A percentile compares a stretch with the other conserved stretches of the same genome.
Conservation (phyloP, 2,113 vertebrate genomes). For the Salvelinus fontinalis region DNA sequence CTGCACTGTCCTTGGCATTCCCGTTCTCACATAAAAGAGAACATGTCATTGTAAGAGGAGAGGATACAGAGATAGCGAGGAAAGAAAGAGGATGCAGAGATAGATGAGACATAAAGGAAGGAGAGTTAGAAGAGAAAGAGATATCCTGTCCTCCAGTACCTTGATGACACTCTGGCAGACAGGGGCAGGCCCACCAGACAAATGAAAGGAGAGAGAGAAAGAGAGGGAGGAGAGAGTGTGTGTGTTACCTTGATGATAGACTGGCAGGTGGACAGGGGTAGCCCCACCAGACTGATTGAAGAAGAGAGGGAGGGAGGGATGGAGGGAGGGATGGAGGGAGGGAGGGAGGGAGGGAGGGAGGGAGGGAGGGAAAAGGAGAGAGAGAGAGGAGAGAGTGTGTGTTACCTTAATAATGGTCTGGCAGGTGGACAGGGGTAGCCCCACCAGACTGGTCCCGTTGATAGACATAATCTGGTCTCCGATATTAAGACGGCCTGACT, state of each 20-base stretch:
- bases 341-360: background rate
- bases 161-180: conserved; percentile 98
- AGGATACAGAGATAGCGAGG: background rate
- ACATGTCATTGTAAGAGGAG: background rate
- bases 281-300: conserved; percentile 89
- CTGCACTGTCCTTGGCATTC: too few relatives aligned
- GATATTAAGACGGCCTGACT: conserved; percentile 91
- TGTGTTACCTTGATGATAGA: conserved; percentile 92
- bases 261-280: conserved; percentile 95
- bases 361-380: background rate
- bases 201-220: conserved; percentile 57
- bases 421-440: conserved; percentile 95
- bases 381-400: background rate
- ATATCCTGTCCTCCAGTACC: conserved; percentile 64
- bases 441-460: conserved; percentile 95
- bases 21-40: too few relatives aligned
- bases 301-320: background rate
- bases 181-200: conserved; percentile 94
- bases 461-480: conserved; percentile 99
- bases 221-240: background rate
- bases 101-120: background rate
- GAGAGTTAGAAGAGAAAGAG: too few relatives aligned
- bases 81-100: too few relatives aligned
- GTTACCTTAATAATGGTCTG: conserved; percentile 98
- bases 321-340: background rate